phyloP scores from a whole-genome alignment of 2,888 invertebrate genomes.

The Plebejus anna region DNA sequence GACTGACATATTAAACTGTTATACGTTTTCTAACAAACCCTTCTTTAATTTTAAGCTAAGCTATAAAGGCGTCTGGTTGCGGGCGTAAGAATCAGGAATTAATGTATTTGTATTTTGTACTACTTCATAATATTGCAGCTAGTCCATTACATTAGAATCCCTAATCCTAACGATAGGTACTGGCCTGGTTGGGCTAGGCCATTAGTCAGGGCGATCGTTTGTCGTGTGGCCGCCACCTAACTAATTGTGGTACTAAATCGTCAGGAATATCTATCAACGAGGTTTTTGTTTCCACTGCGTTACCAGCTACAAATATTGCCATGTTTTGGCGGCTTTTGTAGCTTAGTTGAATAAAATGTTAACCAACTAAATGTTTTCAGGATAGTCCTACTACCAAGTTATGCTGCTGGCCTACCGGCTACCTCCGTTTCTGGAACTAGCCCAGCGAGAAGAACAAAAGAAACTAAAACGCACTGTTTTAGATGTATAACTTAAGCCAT shows the following conservation, averaged over 20 bases:
- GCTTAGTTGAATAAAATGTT: too few species aligned
- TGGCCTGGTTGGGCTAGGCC: slow-evolving; percentile 46
- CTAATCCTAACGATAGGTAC: slow-evolving; percentile 55
- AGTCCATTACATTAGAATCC: slow-evolving; percentile 43
- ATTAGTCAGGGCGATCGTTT: slow-evolving; percentile 68
- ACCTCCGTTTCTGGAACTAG: too few species aligned
- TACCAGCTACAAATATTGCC: background rate
- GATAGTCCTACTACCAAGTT: too few species aligned
- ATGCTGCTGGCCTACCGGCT: too few species aligned
- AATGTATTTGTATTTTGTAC: background rate
- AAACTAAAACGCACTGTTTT: too few species aligned
- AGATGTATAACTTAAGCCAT: too few species aligned
- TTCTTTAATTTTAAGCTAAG: too few species aligned
- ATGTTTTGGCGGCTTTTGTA: too few species aligned
- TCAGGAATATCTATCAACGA: slow-evolving; percentile 44
- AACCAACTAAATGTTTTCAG: too few species aligned
- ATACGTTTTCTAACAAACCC: too few species aligned
- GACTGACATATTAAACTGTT: background rate
- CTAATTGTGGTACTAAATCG: slow-evolving; percentile 73
- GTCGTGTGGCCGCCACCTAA: slow-evolving; percentile 66
- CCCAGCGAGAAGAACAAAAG: too few species aligned
- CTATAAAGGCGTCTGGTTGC: background rate
- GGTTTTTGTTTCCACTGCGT: slow-evolving; percentile 34
- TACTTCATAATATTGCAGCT: background rate
- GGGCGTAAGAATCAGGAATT: background rate